Evolutionary conservation across 1,140 invertebrate species (phyloP).

Genomic region (Papilio polytes): DNA sequence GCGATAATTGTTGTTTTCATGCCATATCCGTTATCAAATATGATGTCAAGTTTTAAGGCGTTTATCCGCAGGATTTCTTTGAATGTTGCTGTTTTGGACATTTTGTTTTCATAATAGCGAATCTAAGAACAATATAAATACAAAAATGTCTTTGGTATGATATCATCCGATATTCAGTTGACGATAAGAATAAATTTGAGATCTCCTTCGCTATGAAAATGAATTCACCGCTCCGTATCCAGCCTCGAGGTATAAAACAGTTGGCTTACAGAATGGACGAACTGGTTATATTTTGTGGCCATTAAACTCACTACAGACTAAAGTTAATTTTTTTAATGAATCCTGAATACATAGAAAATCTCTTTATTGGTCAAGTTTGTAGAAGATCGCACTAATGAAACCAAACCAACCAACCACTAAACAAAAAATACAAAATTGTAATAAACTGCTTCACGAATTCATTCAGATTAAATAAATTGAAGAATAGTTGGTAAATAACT

Average conservation of each 20-base stretch:
- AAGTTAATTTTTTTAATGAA: background rate
- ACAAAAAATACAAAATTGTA: background rate
- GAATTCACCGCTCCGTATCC: slow-evolving; percentile 16
- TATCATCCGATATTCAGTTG: slow-evolving; percentile 1
- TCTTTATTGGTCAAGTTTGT: no score
- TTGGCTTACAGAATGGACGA: slow-evolving; percentile 66
- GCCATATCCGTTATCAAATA: no score
- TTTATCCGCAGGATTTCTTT: background rate
- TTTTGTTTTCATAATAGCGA: background rate
- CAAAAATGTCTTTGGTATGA: background rate
- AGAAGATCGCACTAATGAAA: no score
- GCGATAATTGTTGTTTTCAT: no score
- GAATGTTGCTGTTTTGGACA: background rate
- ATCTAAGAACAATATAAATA: background rate
- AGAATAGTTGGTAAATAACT: no score
- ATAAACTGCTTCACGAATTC: background rate
- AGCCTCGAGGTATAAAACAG: slow-evolving; percentile 62
- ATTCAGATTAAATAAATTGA: no score
- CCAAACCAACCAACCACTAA: no score
- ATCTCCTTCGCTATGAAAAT: slow-evolving; percentile 17
- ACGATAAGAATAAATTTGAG: background rate
- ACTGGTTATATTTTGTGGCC: slow-evolving; percentile 45
- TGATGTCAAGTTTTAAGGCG: background rate
- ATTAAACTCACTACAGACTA: slow-evolving; percentile 14
- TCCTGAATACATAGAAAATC: no score